Percentiles rank a stretch among this genome's conserved stretches.
These are phyloP conservation scores for Sciurus vulgaris DNA, from an alignment of 2,797 vertebrate genomes.

Conservation along the genomic window DNA sequence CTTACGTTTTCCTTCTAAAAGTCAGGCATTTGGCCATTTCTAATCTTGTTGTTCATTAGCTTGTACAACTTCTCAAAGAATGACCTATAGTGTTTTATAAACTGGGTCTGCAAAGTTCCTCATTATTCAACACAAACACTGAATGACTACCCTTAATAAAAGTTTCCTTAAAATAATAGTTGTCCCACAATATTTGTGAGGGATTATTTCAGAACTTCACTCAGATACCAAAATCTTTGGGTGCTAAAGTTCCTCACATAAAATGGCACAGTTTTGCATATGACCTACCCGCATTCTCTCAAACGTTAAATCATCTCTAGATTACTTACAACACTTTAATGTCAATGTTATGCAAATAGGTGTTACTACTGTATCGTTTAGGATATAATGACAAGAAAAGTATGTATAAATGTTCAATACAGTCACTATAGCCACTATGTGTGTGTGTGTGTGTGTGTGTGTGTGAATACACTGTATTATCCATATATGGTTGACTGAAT, in stretches of 20 bases:
- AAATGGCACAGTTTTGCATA: background rate
- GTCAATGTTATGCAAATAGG: background rate
- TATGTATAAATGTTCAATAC: background rate
- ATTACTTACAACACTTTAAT: background rate
- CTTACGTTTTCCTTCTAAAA: background rate
- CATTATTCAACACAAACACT: background rate
- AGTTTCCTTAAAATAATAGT: background rate
- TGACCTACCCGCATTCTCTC: background rate
- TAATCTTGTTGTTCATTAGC: background rate
- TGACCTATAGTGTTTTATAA: background rate
- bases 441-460: no score
- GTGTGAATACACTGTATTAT: no score
- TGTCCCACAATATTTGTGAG: background rate
- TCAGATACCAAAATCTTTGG: background rate
- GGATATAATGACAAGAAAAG: background rate
- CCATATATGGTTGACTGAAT: background rate
- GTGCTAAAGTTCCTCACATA: background rate
- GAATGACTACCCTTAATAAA: background rate
- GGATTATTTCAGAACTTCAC: background rate
- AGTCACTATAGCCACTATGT: background rate
- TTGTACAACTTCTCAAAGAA: constrained; percentile 8
- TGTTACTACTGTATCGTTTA: background rate
- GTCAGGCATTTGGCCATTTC: background rate
- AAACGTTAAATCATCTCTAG: background rate
- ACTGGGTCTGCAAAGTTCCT: background rate